Evolutionary conservation across 1,140 invertebrate genomes (phyloP).

Genomic region (Brachionus rotundiformis): DNA sequence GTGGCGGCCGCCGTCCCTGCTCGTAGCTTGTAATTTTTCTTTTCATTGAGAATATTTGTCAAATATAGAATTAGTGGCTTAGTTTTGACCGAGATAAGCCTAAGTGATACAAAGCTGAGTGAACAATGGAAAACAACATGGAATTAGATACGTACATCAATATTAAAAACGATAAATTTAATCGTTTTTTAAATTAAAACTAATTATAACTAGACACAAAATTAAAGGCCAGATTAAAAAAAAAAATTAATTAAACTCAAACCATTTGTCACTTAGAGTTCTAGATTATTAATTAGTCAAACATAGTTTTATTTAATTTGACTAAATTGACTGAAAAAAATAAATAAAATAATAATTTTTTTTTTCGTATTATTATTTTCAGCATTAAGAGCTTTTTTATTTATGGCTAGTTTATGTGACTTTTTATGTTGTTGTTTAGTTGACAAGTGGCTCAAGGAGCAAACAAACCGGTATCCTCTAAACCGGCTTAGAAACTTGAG

Average conservation of each 20-base stretch:
- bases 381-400: not conserved
- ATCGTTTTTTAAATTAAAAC: not conserved
- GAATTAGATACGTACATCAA: conserved; percentile 30
- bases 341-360: no score
- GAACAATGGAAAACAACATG: not conserved
- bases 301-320: not conserved
- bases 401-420: not conserved
- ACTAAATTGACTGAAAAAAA: not conserved
- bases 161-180: not conserved
- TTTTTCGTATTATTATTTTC: not conserved
- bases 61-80: not conserved
- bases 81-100: not conserved
- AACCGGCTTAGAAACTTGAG: not conserved
- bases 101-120: not conserved
- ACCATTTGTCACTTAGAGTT: no score
- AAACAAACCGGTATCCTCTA: conserved; percentile 12
- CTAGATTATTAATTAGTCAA: no score
- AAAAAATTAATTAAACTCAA: no score
- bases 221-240: conserved; percentile 5
- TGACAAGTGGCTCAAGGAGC: not conserved
- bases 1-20: not conserved
- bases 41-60: not conserved
- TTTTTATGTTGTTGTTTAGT: not conserved
- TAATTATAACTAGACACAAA: conserved; percentile 11
- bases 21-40: not conserved